Conservation (phyloP, 2,888 invertebrate species). For the Pediacus dermestoides region DNA sequence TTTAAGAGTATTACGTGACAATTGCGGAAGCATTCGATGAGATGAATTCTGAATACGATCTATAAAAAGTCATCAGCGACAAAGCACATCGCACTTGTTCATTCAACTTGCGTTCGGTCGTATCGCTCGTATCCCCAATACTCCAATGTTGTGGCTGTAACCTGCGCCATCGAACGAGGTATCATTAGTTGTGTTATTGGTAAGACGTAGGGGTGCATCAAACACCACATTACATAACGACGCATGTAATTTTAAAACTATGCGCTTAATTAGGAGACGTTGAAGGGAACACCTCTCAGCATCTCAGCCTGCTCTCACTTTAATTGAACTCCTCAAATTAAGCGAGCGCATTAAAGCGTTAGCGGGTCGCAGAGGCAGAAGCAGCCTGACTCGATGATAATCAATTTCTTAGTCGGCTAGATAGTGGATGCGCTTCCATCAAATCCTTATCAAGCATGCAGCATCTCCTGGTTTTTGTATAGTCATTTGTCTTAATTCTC, state of each 20-base stretch:
- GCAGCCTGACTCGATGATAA: conserved; percentile 24
- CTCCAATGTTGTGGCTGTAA: no score
- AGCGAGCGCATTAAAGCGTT: conserved; percentile 16
- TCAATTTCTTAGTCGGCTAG: conserved; percentile 29
- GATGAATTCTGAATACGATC: conserved; percentile 11
- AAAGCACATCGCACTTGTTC: conserved; percentile 9
- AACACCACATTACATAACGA: conserved; percentile 2
- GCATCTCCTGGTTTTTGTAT: conserved; percentile 35
- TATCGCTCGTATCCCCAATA: no score
- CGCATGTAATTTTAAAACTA: conserved; percentile 5
- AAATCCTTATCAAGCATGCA: conserved; percentile 38
- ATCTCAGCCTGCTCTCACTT: conserved; percentile 13
- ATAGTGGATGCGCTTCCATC: conserved; percentile 28
- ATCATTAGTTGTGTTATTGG: conserved; percentile 4
- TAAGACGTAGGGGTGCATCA: conserved; percentile 3
- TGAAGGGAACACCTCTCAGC: no score
- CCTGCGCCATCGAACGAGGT: no score
- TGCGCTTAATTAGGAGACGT: no score
- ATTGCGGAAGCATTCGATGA: conserved; percentile 14
- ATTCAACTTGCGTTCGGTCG: conserved; percentile 7
- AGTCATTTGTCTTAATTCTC: conserved; percentile 38
- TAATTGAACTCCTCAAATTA: conserved; percentile 16
- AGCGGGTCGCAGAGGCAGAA: conserved; percentile 6
- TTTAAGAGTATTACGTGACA: conserved; percentile 15
- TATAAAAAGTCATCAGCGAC: conserved; percentile 10